A percentile compares a stretch with the other conserved stretches of the same genome.
Evolutionary conservation across 2,113 vertebrate genomes (phyloP).

Genomic region (Chaetura pelagica): DNA sequence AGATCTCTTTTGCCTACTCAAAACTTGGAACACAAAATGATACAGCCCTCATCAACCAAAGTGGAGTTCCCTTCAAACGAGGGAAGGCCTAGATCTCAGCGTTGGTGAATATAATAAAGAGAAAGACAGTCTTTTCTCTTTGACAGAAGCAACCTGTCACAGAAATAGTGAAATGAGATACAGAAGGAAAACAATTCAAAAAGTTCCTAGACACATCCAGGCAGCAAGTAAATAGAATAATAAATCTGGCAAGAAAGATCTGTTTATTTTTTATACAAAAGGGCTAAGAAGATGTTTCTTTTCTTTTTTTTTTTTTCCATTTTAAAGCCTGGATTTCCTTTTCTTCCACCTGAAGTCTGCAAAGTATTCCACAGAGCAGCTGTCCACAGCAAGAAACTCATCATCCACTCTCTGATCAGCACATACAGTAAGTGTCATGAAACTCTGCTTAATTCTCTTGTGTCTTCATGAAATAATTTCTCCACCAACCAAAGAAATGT

Average conservation of each 20-base stretch:
- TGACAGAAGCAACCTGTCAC: slow-evolving; percentile 43
- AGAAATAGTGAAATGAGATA: slow-evolving; percentile 16
- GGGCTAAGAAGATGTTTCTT: not conserved
- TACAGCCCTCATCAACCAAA: not conserved
- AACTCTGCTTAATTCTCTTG: slow-evolving; percentile 65
- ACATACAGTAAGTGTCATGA: slow-evolving; percentile 61
- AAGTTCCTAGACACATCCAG: slow-evolving; percentile 25
- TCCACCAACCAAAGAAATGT: slow-evolving; percentile 64
- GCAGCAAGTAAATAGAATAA: slow-evolving; percentile 57
- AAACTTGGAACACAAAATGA: not conserved
- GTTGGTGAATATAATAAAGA: not conserved
- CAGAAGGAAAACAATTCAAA: not conserved
- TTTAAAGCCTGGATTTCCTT: slow-evolving; percentile 41
- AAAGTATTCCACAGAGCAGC: slow-evolving; percentile 33
- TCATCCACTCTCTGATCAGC: slow-evolving; percentile 66
- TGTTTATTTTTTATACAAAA: slow-evolving; percentile 26
- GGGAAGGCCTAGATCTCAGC: not conserved
- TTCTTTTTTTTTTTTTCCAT: not conserved
- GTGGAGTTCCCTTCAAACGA: not conserved
- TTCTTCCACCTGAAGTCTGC: slow-evolving; percentile 40
- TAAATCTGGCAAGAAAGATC: slow-evolving; percentile 37
- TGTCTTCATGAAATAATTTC: slow-evolving; percentile 69
- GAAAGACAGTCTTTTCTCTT: not conserved
- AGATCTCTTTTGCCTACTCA: not conserved
- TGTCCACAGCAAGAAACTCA: slow-evolving; percentile 48